Percentiles rank a stretch among this genome's conserved stretches.
Conservation (phyloP, 2,888 invertebrate genomes). For the Microdon myrmicae region DNA sequence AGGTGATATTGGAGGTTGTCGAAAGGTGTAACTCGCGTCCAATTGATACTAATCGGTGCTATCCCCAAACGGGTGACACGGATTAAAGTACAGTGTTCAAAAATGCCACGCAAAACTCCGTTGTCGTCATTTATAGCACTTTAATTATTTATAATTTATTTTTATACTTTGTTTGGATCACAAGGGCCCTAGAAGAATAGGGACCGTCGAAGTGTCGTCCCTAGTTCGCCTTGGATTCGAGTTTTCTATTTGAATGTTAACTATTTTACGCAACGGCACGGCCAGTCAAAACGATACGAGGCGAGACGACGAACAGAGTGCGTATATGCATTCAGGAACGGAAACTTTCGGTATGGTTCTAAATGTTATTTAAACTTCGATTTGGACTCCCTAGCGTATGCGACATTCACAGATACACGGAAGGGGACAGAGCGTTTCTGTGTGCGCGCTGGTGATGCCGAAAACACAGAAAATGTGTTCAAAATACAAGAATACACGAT, state of each 20-base stretch:
- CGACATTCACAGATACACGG: constrained; percentile 27
- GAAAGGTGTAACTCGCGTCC: too few species aligned
- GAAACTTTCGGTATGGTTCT: constrained; percentile 52
- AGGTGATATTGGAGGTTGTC: too few species aligned
- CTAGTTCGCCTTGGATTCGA: constrained; percentile 5
- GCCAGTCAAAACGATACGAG: constrained; percentile 47
- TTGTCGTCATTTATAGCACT: neutral
- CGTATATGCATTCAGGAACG: constrained; percentile 52
- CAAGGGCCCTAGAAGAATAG: too few species aligned
- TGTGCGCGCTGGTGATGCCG: constrained; percentile 25
- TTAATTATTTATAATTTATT: too few species aligned
- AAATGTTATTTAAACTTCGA: constrained; percentile 50
- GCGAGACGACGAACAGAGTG: constrained; percentile 53
- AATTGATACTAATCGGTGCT: too few species aligned
- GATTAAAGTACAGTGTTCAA: constrained; percentile 1
- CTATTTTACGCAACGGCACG: constrained; percentile 43
- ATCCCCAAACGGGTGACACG: too few species aligned
- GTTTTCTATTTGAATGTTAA: constrained; percentile 10
- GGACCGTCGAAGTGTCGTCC: too few species aligned
- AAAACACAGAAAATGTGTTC: constrained; percentile 46
- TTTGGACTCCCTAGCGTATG: constrained; percentile 52
- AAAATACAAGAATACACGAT: constrained; percentile 37
- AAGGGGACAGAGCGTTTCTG: neutral
- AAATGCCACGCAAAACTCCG: constrained; percentile 9
- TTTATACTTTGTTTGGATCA: too few species aligned